These are phyloP conservation scores for Oceanodroma tethys DNA, from an alignment of 2,113 vertebrate genomes.

Conservation along the genomic window DNA sequence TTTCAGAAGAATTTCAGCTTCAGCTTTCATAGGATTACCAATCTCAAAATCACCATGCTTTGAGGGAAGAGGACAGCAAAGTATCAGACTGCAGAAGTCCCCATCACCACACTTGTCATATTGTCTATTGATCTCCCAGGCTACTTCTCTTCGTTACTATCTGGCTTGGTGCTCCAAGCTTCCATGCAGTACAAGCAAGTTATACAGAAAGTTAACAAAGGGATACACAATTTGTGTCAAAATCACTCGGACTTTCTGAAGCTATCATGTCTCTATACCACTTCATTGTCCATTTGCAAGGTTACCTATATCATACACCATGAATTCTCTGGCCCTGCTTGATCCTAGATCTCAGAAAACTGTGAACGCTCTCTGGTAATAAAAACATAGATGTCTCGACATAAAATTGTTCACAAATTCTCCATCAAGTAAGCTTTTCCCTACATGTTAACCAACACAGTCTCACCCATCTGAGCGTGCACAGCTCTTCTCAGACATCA, in stretches of 20 bases:
- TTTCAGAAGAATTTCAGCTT: neutral
- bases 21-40: neutral
- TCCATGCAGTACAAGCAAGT: neutral
- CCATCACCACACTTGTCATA: neutral
- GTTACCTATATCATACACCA: neutral
- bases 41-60: neutral
- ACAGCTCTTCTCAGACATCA: neutral
- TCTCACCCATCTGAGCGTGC: neutral
- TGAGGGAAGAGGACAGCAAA: neutral
- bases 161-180: neutral
- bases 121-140: neutral
- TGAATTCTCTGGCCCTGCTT: neutral
- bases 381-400: neutral
- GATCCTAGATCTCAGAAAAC: neutral
- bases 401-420: neutral
- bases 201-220: neutral
- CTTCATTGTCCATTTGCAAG: neutral
- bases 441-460: neutral
- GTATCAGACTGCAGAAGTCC: neutral
- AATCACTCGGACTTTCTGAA: neutral
- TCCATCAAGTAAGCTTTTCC: neutral
- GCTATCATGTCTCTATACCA: neutral
- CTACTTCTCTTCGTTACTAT: accelerated
- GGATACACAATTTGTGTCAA: neutral
- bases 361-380: neutral